A percentile compares a stretch with the other conserved stretches of the same genome.
Conservation (phyloP, 2,113 vertebrate species). For the Callopanchax toddi region DNA sequence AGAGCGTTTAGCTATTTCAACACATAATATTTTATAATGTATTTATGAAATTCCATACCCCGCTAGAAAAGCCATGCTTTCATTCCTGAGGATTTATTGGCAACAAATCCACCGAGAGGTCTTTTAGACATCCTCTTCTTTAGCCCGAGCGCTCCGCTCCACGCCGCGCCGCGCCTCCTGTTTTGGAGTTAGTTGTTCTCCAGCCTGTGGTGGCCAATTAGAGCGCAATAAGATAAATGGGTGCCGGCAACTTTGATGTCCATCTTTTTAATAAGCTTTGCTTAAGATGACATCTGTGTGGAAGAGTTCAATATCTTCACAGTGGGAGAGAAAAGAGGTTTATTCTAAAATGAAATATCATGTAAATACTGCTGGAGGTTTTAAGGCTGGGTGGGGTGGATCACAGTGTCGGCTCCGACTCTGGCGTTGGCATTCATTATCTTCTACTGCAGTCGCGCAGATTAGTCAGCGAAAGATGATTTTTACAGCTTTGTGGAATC, state of each 20-base stretch:
- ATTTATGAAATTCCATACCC: slow-evolving; percentile 72
- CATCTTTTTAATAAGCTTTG: slow-evolving; percentile 84
- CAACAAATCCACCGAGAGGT: slow-evolving; percentile 75
- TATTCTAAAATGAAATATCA: slow-evolving; percentile 79
- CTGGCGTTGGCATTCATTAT: slow-evolving; percentile 72
- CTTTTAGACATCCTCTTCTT: slow-evolving; percentile 69
- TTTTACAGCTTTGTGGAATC: slow-evolving; percentile 66
- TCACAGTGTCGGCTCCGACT: slow-evolving; percentile 64
- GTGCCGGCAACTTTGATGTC: slow-evolving; percentile 76
- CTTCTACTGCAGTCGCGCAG: slow-evolving; percentile 69
- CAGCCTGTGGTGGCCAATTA: slow-evolving; percentile 81
- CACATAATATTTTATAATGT: slow-evolving; percentile 73
- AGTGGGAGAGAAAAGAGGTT: slow-evolving; percentile 79
- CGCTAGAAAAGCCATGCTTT: slow-evolving; percentile 65
- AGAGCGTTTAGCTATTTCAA: slow-evolving; percentile 68
- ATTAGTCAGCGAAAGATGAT: slow-evolving; percentile 73
- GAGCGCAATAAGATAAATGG: slow-evolving; percentile 78
- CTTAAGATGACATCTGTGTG: slow-evolving; percentile 82
- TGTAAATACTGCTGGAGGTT: slow-evolving; percentile 78
- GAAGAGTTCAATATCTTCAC: slow-evolving; percentile 80
- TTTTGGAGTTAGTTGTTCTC: slow-evolving; percentile 76
- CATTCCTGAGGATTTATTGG: slow-evolving; percentile 74
- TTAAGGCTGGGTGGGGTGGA: slow-evolving; percentile 62
- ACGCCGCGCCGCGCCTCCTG: slow-evolving; percentile 48
- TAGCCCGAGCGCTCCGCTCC: slow-evolving; percentile 54